A percentile compares a stretch with the other conserved stretches of the same genome.
phyloP scores from a whole-genome alignment of 2,797 vertebrate genomes.

The Hephaestus fuliginosus region DNA sequence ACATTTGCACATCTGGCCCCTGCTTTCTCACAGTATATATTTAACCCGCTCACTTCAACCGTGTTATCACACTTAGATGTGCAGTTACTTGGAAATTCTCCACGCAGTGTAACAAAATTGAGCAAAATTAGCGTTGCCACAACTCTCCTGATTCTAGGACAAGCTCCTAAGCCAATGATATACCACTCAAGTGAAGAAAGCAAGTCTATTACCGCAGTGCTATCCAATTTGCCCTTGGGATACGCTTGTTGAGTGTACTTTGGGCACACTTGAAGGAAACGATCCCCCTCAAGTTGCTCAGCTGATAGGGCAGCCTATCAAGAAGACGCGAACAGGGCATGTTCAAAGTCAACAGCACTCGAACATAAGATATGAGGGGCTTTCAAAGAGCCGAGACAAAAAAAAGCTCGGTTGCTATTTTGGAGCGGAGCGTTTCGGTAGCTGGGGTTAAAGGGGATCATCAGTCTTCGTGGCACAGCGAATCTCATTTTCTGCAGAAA shows the following conservation, averaged over 20 bases:
- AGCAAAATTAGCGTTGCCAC: conserved; percentile 31
- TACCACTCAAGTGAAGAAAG: conserved; percentile 36
- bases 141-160: conserved; percentile 27
- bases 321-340: conserved; percentile 51
- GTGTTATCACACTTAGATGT: conserved; percentile 6
- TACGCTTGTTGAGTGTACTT: conserved; percentile 54
- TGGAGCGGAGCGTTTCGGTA: conserved; percentile 51
- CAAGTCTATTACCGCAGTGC: conserved; percentile 43
- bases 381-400: conserved; percentile 60
- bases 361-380: conserved; percentile 62
- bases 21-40: background rate
- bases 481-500: conserved; percentile 74
- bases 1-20: background rate
- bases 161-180: conserved; percentile 47
- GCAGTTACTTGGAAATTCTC: conserved; percentile 4
- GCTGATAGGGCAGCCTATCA: conserved; percentile 51
- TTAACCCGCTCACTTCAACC: background rate
- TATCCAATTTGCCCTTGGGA: conserved; percentile 69
- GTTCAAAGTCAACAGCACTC: conserved; percentile 80
- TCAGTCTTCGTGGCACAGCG: conserved; percentile 64
- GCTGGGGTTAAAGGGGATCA: conserved; percentile 75
- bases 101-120: conserved; percentile 7
- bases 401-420: conserved; percentile 59
- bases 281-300: conserved; percentile 45
- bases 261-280: conserved; percentile 63